phyloP scores from a whole-genome alignment of 2,113 vertebrate genomes.

The Prochilodus magdalenae region DNA sequence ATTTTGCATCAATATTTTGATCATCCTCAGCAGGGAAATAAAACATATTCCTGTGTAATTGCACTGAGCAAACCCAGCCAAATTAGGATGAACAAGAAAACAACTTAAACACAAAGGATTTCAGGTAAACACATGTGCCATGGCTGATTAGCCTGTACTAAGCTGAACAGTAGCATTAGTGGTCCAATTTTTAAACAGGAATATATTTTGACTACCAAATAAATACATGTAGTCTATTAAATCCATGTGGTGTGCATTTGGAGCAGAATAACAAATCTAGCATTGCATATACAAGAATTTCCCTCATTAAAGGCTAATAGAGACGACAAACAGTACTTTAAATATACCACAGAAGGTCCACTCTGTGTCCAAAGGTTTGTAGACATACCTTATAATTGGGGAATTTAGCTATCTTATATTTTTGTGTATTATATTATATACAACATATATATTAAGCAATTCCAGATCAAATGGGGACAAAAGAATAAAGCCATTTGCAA shows the following conservation, averaged over 20 bases:
- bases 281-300: neutral
- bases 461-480: no score
- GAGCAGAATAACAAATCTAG: conserved; percentile 13
- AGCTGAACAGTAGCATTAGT: neutral
- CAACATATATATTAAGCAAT: no score
- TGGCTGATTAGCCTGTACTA: conserved; percentile 2
- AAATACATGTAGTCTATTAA: conserved; percentile 30
- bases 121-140: neutral
- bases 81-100: conserved; percentile 19
- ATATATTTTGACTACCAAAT: conserved; percentile 22
- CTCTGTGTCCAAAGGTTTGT: neutral
- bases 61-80: neutral
- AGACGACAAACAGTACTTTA: neutral
- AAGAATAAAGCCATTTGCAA: no score
- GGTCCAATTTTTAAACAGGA: neutral
- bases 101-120: neutral
- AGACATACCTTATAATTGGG: neutral
- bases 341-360: neutral
- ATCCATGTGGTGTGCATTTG: conserved; percentile 30
- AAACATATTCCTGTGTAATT: neutral
- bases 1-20: conserved; percentile 34
- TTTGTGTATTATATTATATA: no score
- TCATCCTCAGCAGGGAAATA: conserved; percentile 1
- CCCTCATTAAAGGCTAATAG: neutral
- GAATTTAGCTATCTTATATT: no score